Base-by-base conservation (phyloP, 1,140 invertebrate genomes). In the Drosophila elegans region DNA sequence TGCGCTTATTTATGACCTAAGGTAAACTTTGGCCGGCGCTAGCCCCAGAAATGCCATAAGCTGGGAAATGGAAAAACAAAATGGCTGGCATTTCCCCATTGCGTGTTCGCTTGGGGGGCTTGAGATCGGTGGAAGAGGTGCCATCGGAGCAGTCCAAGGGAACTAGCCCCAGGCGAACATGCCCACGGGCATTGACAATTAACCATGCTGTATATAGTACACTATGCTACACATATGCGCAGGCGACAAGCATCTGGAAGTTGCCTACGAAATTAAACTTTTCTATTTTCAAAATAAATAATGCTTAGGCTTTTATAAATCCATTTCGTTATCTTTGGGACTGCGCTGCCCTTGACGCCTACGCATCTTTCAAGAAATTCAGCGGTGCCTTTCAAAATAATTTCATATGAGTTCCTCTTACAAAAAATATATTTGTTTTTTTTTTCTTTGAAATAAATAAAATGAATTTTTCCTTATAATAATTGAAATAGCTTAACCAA, bases 1-100 rank as follows among this genome's bases (percentile, higher is more conserved):
- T 77, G 46, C 45, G 75, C 57, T 78, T 78, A 77, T 78, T 78
- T 78, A 78, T 71, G 75, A 78, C 75, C 75, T 78, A 71, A 77
- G 74, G 74, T 78, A 78, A 77, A 78, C 74, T 78, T 78, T 71
- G 59, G 29, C 53, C 74, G 74, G 74, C 72, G 63, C 74, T 59
- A 69, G 64, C 54, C 34, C 54, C 72, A 34, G 21, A 55, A 55
- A 54, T 25, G 34, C 10, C 13, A 21, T 21, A 32, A 32, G 9
- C 16, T 2, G 21, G 4, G 16, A 45, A 45, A 55, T 4, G 16
- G 12, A 9, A 41, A 16, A 51, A 16, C n/a, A 74, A 74, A 67
- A 76, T 64, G 72, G 71, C 39, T 51, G 51, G 42, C 54, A 54
- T 61, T 76, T 74, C 29, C 25, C 46, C 21, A 66, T 75, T 75